phyloP scores from a whole-genome alignment of 2,888 invertebrate species.

The Scrobipalpa costella region DNA sequence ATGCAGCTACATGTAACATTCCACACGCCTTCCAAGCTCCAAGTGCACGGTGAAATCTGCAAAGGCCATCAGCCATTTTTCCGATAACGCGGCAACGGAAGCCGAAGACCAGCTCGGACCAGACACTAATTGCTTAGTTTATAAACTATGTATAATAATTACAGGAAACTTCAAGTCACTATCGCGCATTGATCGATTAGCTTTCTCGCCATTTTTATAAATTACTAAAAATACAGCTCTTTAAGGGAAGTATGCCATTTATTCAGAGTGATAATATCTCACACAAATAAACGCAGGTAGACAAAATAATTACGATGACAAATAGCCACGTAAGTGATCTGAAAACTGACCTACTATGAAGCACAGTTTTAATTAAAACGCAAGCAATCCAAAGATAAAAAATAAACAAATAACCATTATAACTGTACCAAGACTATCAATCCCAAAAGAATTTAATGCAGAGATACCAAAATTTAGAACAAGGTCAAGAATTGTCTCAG shows the following conservation, averaged over 20 bases:
- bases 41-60: constrained; percentile 28
- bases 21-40: neutral
- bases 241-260: neutral
- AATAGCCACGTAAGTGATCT: neutral
- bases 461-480: constrained; percentile 62
- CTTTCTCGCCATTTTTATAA: constrained; percentile 1
- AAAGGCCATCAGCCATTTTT: constrained; percentile 31
- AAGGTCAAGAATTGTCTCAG: constrained; percentile 75
- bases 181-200: constrained; percentile 30
- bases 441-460: constrained; percentile 31
- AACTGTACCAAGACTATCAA: constrained; percentile 37
- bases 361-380: constrained; percentile 6
- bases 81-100: constrained; percentile 33
- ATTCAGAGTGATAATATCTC: neutral
- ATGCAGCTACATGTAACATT: constrained; percentile 8
- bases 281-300: neutral
- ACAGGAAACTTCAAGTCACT: constrained; percentile 22
- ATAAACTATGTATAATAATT: constrained; percentile 15
- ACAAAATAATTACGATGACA: neutral
- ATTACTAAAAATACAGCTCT: neutral
- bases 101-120: constrained; percentile 25
- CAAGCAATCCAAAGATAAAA: neutral
- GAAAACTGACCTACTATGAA: neutral
- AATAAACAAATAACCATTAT: constrained; percentile 34
- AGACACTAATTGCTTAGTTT: constrained; percentile 31